Evolutionary conservation across 1,140 invertebrate genomes (phyloP).

Genomic region (Elymnias hypermnestra): DNA sequence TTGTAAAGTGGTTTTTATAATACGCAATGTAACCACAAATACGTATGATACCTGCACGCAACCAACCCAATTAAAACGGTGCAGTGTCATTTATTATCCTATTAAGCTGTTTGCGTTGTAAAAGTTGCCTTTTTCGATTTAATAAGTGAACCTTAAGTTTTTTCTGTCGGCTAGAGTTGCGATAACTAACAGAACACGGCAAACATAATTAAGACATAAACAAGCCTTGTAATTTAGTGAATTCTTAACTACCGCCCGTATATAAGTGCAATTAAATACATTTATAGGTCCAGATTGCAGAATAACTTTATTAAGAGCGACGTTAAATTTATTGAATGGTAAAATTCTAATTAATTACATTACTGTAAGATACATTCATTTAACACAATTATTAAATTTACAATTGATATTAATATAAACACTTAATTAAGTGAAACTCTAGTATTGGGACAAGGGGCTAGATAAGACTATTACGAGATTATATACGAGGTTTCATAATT

Average conservation of each 20-base stretch:
- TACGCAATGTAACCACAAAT: neutral
- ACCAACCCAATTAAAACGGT: conserved; percentile 10
- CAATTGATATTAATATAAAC: no score
- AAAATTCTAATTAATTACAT: no score
- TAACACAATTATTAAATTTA: no score
- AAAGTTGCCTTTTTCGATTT: conserved; percentile 18
- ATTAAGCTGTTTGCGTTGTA: conserved; percentile 20
- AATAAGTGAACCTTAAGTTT: conserved; percentile 13
- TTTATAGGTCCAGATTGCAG: neutral
- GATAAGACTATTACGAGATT: no score
- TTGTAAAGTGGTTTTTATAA: no score
- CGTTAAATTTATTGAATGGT: no score
- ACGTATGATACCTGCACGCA: conserved; percentile 11
- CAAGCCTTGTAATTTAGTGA: conserved; percentile 26
- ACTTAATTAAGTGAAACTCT: no score
- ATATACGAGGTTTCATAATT: no score
- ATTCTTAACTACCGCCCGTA: conserved; percentile 18
- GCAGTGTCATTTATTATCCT: conserved; percentile 23
- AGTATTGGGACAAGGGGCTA: no score
- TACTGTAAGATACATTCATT: no score
- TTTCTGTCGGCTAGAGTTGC: conserved; percentile 14
- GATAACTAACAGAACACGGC: conserved; percentile 24
- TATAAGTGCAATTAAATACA: conserved; percentile 17
- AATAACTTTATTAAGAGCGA: no score
- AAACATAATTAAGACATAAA: conserved; percentile 35